phyloP scores from a whole-genome alignment of 2,888 invertebrate genomes.

The Trissolcus brochymenae region DNA sequence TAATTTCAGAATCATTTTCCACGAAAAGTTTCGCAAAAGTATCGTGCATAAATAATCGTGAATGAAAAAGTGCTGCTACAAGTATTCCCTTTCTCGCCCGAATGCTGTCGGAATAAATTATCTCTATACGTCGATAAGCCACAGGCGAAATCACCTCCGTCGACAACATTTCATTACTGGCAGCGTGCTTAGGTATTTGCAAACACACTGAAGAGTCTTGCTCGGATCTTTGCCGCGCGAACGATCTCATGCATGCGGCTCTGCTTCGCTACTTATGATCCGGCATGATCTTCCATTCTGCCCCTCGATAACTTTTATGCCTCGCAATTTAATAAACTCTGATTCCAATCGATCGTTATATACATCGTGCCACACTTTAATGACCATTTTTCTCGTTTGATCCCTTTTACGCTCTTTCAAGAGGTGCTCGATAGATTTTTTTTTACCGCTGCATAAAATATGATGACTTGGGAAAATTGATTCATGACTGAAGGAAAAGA shows the following conservation, averaged over 20 bases:
- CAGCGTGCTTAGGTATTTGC: conserved; percentile 58
- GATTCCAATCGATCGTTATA: conserved; percentile 62
- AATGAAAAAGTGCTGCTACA: conserved; percentile 29
- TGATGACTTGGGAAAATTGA: neutral
- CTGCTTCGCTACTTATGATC: conserved; percentile 70
- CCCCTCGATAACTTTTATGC: conserved; percentile 65
- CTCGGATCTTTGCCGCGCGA: conserved; percentile 31
- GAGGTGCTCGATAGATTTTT: neutral
- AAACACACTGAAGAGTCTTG: conserved; percentile 50
- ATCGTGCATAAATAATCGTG: conserved; percentile 25
- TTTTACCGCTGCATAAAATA: neutral
- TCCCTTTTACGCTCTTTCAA: neutral
- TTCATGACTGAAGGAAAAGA: too few relatives aligned
- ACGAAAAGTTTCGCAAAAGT: conserved; percentile 18
- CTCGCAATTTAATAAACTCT: conserved; percentile 66
- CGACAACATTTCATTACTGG: conserved; percentile 63
- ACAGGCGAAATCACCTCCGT: conserved; percentile 46
- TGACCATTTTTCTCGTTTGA: conserved; percentile 24
- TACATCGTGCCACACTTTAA: conserved; percentile 16
- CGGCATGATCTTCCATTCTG: conserved; percentile 70
- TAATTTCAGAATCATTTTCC: conserved; percentile 6
- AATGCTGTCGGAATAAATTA: conserved; percentile 45
- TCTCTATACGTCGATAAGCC: conserved; percentile 39
- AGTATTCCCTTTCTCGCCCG: conserved; percentile 42
- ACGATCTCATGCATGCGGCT: conserved; percentile 41